Percentiles rank a stretch among this genome's conserved stretches.
Conservation (phyloP, 2,113 vertebrate species). For the Tautogolabrus adspersus region DNA sequence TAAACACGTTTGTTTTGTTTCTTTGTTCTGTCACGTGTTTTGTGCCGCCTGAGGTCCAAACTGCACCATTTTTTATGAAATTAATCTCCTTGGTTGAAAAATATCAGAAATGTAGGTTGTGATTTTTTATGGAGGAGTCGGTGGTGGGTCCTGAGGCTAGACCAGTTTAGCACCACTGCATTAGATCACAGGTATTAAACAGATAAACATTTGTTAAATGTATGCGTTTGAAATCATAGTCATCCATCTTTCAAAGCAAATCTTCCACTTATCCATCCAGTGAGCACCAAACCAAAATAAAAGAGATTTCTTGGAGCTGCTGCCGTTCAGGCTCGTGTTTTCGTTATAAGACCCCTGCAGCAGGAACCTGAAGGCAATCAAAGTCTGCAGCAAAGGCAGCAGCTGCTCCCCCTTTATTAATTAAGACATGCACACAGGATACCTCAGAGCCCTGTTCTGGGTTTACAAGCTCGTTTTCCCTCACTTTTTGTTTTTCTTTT, state of each 20-base stretch:
- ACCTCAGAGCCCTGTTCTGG: conserved; percentile 14
- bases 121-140: no score
- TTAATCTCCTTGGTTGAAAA: no score
- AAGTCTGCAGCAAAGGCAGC: conserved; percentile 32
- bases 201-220: no score
- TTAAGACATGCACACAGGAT: conserved; percentile 37
- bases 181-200: no score
- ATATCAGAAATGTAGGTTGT: no score
- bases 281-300: conserved; percentile 7
- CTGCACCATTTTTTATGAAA: no score
- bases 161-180: no score
- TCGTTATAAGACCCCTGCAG: conserved; percentile 37
- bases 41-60: no score
- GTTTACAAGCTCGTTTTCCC: conserved; percentile 1
- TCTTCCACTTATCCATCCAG: neutral
- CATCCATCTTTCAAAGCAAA: neutral
- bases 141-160: no score
- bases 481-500: conserved; percentile 9
- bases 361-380: conserved; percentile 44
- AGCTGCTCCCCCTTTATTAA: conserved; percentile 63
- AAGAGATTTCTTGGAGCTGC: conserved; percentile 25
- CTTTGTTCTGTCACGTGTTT: no score
- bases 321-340: conserved; percentile 34
- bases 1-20: no score
- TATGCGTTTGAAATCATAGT: neutral